Percentiles rank a stretch among this genome's conserved stretches.
These are phyloP conservation scores for Mus minutoides DNA, from an alignment of 2,797 vertebrate species.

Conservation along the genomic window DNA sequence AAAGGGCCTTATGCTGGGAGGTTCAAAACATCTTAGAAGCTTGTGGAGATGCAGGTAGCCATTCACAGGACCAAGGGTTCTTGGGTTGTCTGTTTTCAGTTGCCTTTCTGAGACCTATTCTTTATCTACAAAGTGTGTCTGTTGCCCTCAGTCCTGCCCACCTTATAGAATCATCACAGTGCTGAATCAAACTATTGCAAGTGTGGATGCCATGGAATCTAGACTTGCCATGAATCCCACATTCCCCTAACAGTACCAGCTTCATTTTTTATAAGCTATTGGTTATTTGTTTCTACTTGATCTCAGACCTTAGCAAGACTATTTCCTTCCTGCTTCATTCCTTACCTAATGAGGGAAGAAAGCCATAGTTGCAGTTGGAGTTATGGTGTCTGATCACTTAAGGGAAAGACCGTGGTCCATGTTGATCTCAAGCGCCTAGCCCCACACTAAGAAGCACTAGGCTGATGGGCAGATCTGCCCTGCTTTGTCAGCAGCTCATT, in stretches of 20 bases:
- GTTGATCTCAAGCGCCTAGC: not conserved
- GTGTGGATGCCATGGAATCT: not conserved
- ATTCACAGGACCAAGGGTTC: not conserved
- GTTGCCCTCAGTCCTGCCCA: not conserved
- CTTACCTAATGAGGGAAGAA: no score
- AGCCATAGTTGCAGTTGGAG: fast-evolving
- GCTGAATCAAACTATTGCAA: not conserved
- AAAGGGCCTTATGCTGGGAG: not conserved
- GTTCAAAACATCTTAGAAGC: not conserved
- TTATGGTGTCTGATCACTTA: not conserved
- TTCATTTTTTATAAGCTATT: not conserved
- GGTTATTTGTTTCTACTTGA: not conserved
- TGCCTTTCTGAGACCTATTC: not conserved
- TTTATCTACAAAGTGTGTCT: not conserved
- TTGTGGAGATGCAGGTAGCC: not conserved
- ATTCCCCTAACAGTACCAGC: no score
- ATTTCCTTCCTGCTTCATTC: not conserved
- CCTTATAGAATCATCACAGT: not conserved
- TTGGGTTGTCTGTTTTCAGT: not conserved
- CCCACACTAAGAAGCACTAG: no score
- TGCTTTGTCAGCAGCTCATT: conserved; percentile 24
- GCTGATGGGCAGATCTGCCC: not conserved
- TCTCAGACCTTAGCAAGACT: not conserved
- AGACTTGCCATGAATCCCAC: not conserved
- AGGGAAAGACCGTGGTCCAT: fast-evolving